Conservation (phyloP, 2,888 invertebrate genomes). For the Keiferia lycopersicella region DNA sequence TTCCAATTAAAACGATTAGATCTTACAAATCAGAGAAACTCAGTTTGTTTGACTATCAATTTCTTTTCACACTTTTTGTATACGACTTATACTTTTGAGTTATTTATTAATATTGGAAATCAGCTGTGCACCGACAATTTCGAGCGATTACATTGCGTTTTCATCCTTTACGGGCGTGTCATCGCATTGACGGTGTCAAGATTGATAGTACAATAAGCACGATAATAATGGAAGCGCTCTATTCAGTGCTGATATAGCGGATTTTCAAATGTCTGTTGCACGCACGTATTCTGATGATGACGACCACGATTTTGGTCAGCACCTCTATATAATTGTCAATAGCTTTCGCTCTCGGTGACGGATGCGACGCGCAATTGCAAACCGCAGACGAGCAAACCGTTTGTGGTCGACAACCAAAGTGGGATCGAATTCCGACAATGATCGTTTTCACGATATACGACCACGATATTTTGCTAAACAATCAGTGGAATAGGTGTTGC, state of each 20-base stretch:
- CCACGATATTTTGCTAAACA: too few relatives aligned
- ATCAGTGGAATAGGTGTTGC: too few relatives aligned
- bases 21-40: too few relatives aligned
- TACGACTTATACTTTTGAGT: neutral
- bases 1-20: too few relatives aligned
- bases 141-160: neutral
- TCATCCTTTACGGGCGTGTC: neutral
- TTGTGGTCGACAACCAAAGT: neutral
- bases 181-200: neutral
- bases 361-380: neutral
- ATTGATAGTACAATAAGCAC: neutral
- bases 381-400: conserved; percentile 16
- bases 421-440: neutral
- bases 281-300: conserved; percentile 1
- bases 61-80: too few relatives aligned
- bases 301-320: neutral
- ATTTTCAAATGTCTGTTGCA: neutral
- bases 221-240: neutral
- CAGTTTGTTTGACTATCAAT: too few relatives aligned
- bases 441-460: neutral
- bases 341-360: conserved; percentile 15
- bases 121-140: neutral
- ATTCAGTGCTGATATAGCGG: neutral
- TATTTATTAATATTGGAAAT: neutral
- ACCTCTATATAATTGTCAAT: conserved; percentile 12